Evolutionary conservation across 2,888 invertebrate genomes (phyloP).

Genomic region (Hydrotaea cyrtoneurina): DNA sequence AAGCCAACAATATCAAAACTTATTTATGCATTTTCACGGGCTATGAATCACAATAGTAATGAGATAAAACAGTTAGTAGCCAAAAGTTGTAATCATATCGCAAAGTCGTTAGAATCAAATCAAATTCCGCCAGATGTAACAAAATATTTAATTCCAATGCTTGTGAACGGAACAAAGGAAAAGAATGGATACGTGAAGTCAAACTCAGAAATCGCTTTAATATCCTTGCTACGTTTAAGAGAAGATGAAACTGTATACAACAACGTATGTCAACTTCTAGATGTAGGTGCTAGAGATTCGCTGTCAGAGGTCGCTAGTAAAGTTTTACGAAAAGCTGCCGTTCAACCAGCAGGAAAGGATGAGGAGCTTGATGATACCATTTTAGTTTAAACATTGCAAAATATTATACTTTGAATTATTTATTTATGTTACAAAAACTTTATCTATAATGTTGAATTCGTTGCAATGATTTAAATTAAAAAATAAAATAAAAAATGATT

Average conservation of each 20-base stretch:
- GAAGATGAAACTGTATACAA: conserved; percentile 87
- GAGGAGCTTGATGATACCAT: conserved; percentile 96
- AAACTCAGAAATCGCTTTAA: conserved; percentile 95
- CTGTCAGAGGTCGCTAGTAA: conserved; percentile 94
- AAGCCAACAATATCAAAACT: conserved; percentile 85
- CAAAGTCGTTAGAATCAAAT: conserved; percentile 84
- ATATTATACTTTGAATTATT: background rate
- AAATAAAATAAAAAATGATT: too few relatives aligned
- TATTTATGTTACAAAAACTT: background rate
- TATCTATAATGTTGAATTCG: too few relatives aligned
- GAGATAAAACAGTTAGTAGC: conserved; percentile 96
- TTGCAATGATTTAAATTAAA: too few relatives aligned
- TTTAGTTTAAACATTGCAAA: conserved; percentile 83
- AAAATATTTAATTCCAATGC: conserved; percentile 90
- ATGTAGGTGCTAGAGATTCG: conserved; percentile 93
- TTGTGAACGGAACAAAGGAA: conserved; percentile 99
- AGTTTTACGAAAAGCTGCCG: conserved; percentile 88
- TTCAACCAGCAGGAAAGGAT: conserved; percentile 91
- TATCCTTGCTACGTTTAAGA: conserved; percentile 90
- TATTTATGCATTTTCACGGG: conserved; percentile 89
- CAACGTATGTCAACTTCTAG: conserved; percentile 89
- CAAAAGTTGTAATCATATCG: conserved; percentile 88
- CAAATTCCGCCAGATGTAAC: conserved; percentile 86
- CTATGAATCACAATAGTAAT: conserved; percentile 96
- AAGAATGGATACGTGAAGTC: conserved; percentile 97